Evolutionary conservation across 2,888 invertebrate genomes (phyloP), one percentile per base, ranked within the genome.

Genomic region (Dolichopus griseipennis): DNA sequence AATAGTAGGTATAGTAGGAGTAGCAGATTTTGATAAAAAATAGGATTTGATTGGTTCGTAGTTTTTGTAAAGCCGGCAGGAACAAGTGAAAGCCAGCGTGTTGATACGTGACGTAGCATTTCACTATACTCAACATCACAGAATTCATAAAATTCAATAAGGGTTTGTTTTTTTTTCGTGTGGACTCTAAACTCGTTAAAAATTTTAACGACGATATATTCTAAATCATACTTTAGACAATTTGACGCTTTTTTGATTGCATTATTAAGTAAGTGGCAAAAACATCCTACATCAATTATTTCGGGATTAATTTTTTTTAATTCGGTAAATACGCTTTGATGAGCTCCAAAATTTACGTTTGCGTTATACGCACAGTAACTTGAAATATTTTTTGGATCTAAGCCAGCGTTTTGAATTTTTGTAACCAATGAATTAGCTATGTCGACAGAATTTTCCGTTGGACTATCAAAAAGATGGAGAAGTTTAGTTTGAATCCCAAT

Each of bases 1-100:
- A n/a, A 61, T n/a, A 66, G 64, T 7, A 66, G 66, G 22, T 37
- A 68, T 7, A 33, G 66, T 64, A 10, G 64, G 61, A 61, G 34
- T 2, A n/a, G 61, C 22, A n/a, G 61, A 61, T 61, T 66, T 66
- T 2, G 1, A 61, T n/a, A n/a, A n/a, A n/a, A n/a, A 66, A 61
- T 66, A 15, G 61, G 61, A 66, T 66, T n/a, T n/a, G n/a, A n/a
- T n/a, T n/a, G n/a, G n/a, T n/a, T n/a, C n/a, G n/a, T n/a, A n/a
- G n/a, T n/a, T n/a, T n/a, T n/a, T n/a, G n/a, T n/a, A n/a, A n/a
- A n/a, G n/a, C n/a, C n/a, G n/a, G n/a, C n/a, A n/a, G n/a, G n/a
- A n/a, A n/a, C n/a, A n/a, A n/a, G n/a, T n/a, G n/a, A n/a, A n/a
- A n/a, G n/a, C n/a, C n/a, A n/a, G n/a, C n/a, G n/a, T n/a, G n/a